Base-by-base conservation (phyloP, 2,797 vertebrate genomes). In the Glossophaga mutica region DNA sequence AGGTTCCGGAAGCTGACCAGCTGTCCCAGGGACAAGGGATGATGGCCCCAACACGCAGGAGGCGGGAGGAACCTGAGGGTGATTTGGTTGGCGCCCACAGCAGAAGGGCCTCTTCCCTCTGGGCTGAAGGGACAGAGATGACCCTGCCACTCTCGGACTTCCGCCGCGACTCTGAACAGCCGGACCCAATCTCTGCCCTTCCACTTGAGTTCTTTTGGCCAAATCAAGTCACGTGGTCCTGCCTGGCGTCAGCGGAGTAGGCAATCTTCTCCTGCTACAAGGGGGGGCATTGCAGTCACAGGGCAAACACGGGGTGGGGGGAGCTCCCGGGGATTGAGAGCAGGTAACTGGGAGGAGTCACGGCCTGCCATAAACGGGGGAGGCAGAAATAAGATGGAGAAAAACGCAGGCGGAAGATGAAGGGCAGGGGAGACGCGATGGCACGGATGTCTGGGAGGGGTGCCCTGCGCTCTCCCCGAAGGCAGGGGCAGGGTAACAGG, bases 401-500 rank as follows among this genome's bases (percentile, higher is more conserved):
- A 18, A 59, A 62, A 34, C 5, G 9, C 52, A 7, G 18, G 29
- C 3, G 9, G 67, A 8, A 5, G 37, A 22, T 0, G 10, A 14
- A 34, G 50, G 22, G 0, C 0, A 16, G 37, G n/a, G 26, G 9
- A 1, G 9, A 8, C 0, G 1, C 5, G 1, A 4, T 11, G 5
- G 26, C 1, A 4, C 1, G 0, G 39, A 1, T 2, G 4, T 9
- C 15, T 3, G 0, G 9, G n/a, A 5, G 9, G 48, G 68, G 26
- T 32, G 29, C 29, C 14, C 26, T 1, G 0, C 5, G 55, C 70
- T 12, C 7, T 14, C 26, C 26, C 29, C 7, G 1, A 0, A 4
- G n/a, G 21, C 24, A 34, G 15, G 46, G 22, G 0, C 0, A 2
- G 37, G 3, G 24, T 15, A 5, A 44, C 71, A 6, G 16, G 67